Percentiles rank a stretch among this genome's conserved stretches.
Conservation (phyloP, 2,113 vertebrate species). For the Tapirus terrestris region DNA sequence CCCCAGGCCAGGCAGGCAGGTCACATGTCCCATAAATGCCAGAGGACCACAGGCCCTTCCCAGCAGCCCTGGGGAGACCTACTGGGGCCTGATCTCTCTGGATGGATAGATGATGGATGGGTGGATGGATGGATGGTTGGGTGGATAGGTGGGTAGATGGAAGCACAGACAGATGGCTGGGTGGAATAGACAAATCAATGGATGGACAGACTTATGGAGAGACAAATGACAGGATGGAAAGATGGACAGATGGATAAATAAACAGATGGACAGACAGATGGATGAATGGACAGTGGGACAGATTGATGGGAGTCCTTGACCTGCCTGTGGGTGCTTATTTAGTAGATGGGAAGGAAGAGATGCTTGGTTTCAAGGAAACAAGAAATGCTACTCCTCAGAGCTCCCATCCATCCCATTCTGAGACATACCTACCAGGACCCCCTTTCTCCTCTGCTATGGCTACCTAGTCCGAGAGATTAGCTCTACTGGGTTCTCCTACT, state of each 20-base stretch:
- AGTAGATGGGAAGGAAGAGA: background rate
- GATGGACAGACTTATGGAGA: background rate
- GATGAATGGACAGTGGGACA: background rate
- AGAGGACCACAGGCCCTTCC: slow-evolving; percentile 69
- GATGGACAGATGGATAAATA: background rate
- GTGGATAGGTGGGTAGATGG: background rate
- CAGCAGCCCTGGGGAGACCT: slow-evolving; percentile 35
- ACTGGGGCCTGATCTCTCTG: slow-evolving; percentile 22
- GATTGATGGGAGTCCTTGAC: background rate
- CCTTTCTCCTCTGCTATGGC: background rate
- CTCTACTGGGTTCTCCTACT: background rate
- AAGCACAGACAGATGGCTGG: background rate
- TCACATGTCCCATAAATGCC: slow-evolving; percentile 79
- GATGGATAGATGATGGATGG: background rate
- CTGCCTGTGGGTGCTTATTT: background rate
- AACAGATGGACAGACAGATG: background rate
- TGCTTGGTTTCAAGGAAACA: slow-evolving; percentile 40
- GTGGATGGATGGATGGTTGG: background rate
- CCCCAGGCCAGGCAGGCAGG: slow-evolving; percentile 73
- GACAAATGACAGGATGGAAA: background rate
- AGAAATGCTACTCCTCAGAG: background rate
- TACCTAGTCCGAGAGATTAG: background rate
- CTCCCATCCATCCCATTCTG: background rate
- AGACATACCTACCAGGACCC: background rate
- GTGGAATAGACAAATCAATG: background rate